phyloP scores from a whole-genome alignment of 2,888 invertebrate species.

The Tipula lateralis region DNA sequence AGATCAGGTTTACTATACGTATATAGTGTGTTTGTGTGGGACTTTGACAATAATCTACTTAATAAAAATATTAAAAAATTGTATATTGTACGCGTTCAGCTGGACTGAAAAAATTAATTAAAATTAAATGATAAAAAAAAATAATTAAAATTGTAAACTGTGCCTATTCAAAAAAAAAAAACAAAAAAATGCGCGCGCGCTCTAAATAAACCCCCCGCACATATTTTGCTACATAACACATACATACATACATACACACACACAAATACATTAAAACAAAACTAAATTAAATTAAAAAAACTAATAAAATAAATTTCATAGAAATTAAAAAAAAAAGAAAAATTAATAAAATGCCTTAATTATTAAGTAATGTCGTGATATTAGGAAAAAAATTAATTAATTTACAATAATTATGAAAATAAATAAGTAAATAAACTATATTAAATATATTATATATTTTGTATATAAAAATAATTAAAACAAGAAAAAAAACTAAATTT shows the following conservation, averaged over 20 bases:
- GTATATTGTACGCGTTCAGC: background rate
- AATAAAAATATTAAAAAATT: background rate
- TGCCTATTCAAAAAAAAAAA: background rate
- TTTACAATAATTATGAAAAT: slow-evolving; percentile 5
- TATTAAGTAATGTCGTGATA: slow-evolving; percentile 29
- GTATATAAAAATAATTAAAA: background rate
- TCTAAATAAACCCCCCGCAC: slow-evolving; percentile 11
- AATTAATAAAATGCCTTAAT: slow-evolving; percentile 27
- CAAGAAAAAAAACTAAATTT: background rate
- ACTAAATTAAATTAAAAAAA: background rate
- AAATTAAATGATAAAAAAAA: background rate
- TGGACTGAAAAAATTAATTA: background rate
- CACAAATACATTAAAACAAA: background rate
- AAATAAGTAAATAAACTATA: background rate
- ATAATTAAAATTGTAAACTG: slow-evolving; percentile 1
- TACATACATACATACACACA: background rate
- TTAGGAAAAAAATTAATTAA: slow-evolving; percentile 24
- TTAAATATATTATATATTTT: background rate
- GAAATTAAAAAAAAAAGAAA: background rate
- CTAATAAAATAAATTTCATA: background rate
- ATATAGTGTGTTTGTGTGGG: background rate
- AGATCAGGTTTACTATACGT: background rate
- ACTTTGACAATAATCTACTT: background rate
- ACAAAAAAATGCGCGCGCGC: background rate
- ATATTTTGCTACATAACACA: background rate